Evolutionary conservation across 2,888 invertebrate genomes (phyloP).

Genomic region (Cheilosia vulpina): DNA sequence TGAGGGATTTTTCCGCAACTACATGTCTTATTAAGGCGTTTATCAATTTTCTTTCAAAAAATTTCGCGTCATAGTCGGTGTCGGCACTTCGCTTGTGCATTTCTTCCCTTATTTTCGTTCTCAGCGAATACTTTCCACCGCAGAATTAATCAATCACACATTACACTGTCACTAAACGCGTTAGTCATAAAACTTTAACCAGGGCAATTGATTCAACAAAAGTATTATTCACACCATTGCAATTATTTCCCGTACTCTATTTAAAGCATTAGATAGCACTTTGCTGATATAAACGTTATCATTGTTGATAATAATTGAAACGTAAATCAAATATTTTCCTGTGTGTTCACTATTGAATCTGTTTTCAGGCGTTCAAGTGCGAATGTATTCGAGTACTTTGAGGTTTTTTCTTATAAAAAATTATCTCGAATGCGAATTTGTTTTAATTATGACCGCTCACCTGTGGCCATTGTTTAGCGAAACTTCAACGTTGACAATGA

Average conservation of each 20-base stretch:
- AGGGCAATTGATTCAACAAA: conserved; percentile 1
- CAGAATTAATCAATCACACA: neutral
- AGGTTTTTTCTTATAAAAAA: neutral
- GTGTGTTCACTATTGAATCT: no score
- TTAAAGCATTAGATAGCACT: conserved; percentile 27
- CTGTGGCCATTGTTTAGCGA: neutral
- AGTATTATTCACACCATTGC: neutral
- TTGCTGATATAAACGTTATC: conserved; percentile 38
- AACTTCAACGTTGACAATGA: neutral
- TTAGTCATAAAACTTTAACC: conserved; percentile 21
- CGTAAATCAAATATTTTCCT: neutral
- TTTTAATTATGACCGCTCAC: no score
- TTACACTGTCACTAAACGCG: neutral
- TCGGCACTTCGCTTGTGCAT: no score
- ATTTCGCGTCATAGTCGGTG: no score
- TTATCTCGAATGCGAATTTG: neutral
- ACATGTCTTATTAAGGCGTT: no score
- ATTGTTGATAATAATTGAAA: conserved; percentile 19
- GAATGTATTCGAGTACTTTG: neutral
- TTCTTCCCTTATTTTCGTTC: no score
- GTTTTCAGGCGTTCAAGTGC: neutral
- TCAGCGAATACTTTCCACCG: no score
- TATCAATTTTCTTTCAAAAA: no score
- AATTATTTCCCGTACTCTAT: conserved; percentile 32
- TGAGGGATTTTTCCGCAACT: no score